These are phyloP conservation scores for Furcula furcula DNA, from an alignment of 2,888 invertebrate species.

Conservation along the genomic window DNA sequence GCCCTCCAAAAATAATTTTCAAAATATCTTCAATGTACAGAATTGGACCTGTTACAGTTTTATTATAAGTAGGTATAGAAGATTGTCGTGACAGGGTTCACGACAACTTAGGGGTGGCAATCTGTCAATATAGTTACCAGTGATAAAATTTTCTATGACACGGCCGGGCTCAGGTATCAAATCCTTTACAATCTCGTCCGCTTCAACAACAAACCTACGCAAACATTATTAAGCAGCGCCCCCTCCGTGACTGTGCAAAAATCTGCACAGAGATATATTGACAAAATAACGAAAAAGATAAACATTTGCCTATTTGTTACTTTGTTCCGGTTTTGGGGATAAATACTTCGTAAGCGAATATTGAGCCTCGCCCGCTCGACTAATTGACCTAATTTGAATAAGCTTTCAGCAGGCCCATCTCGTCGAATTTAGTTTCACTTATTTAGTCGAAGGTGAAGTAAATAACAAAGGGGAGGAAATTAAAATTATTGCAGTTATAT, in stretches of 20 bases:
- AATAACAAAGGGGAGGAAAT: conserved; percentile 9
- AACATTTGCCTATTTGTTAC: conserved; percentile 32
- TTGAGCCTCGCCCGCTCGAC: conserved; percentile 29
- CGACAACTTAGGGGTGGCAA: neutral
- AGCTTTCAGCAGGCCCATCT: conserved; percentile 37
- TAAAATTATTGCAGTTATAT: conserved; percentile 1
- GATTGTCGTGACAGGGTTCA: no score
- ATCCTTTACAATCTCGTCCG: neutral
- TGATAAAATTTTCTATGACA: conserved; percentile 1
- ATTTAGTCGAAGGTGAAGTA: conserved; percentile 27
- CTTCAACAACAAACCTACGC: neutral
- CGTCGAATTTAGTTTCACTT: conserved; percentile 40
- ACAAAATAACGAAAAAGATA: conserved; percentile 34
- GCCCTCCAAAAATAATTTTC: no score
- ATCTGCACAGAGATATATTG: conserved; percentile 28
- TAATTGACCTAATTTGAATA: conserved; percentile 55
- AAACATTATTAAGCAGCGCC: conserved; percentile 9
- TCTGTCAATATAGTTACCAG: neutral
- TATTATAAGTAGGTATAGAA: no score
- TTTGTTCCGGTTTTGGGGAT: conserved; percentile 25
- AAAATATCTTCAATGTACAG: no score
- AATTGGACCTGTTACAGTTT: no score
- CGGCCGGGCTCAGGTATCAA: conserved; percentile 1
- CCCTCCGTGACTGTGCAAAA: conserved; percentile 17
- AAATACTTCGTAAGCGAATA: conserved; percentile 29